phyloP scores from a whole-genome alignment of 2,888 invertebrate species.

The Lissocephala sabroskyi region DNA sequence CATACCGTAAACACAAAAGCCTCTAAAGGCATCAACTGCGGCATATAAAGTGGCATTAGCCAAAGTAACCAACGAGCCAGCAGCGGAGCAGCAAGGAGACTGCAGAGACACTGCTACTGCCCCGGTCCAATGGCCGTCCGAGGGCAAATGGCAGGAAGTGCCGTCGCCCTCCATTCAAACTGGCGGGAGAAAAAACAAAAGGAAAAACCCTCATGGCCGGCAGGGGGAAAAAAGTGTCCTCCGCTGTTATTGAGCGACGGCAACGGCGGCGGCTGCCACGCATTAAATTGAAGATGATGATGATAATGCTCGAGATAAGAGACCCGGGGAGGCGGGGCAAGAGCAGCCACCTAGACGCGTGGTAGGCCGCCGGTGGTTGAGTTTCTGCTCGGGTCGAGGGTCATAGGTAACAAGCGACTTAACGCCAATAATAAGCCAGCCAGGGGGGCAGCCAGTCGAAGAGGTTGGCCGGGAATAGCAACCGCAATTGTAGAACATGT shows the following conservation, averaged over 20 bases:
- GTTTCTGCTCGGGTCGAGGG: slow-evolving; percentile 21
- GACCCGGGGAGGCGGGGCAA: slow-evolving; percentile 7
- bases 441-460: slow-evolving; percentile 45
- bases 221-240: neutral
- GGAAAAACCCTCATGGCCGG: too few species aligned
- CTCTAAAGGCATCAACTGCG: slow-evolving; percentile 68
- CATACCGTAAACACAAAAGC: slow-evolving; percentile 64
- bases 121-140: neutral
- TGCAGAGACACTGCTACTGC: neutral
- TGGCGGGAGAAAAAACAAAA: neutral
- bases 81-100: neutral
- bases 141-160: slow-evolving; percentile 48
- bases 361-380: slow-evolving; percentile 5
- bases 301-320: slow-evolving; percentile 54
- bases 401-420: slow-evolving; percentile 59
- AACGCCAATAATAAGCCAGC: slow-evolving; percentile 55
- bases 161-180: too few species aligned
- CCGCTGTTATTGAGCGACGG: slow-evolving; percentile 46
- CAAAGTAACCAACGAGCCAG: slow-evolving; percentile 27
- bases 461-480: slow-evolving; percentile 52
- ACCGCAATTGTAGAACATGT: slow-evolving; percentile 19
- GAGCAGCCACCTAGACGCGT: slow-evolving; percentile 4
- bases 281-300: slow-evolving; percentile 65
- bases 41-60: slow-evolving; percentile 68
- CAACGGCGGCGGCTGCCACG: slow-evolving; percentile 43